A percentile compares a stretch with the other conserved stretches of the same genome.
Evolutionary conservation across 2,888 invertebrate genomes (phyloP).

Genomic region (Portevinia maculata): DNA sequence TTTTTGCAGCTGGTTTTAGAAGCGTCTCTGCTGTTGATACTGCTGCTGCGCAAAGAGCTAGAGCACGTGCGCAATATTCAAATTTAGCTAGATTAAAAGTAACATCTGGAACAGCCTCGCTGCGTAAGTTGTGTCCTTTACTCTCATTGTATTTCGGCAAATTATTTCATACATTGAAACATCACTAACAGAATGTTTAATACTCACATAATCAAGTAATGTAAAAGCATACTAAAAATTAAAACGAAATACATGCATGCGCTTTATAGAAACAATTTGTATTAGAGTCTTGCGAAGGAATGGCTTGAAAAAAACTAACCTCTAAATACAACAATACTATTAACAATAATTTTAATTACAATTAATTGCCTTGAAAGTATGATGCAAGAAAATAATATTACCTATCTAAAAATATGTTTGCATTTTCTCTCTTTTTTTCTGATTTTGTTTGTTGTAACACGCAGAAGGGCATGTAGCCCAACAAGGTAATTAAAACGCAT

Average conservation of each 20-base stretch:
- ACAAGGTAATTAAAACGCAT: conserved; percentile 84
- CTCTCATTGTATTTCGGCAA: conserved; percentile 13
- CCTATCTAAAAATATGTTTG: conserved; percentile 70
- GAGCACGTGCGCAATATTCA: conserved; percentile 92
- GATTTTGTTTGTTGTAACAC: conserved; percentile 74
- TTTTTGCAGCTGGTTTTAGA: conserved; percentile 85
- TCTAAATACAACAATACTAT: conserved; percentile 2
- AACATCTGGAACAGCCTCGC: conserved; percentile 86
- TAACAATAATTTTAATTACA: conserved; percentile 16
- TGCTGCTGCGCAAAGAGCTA: conserved; percentile 94
- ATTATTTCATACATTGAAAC: conserved; percentile 1
- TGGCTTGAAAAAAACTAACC: background rate
- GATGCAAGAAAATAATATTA: conserved; percentile 66
- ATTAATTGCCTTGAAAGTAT: conserved; percentile 63
- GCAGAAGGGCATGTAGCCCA: conserved; percentile 87
- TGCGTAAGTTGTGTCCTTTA: conserved; percentile 86
- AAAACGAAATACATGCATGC: conserved; percentile 33
- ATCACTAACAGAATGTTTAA: conserved; percentile 31
- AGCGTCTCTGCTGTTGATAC: conserved; percentile 97
- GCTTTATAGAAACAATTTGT: conserved; percentile 15
- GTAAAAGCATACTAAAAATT: conserved; percentile 34
- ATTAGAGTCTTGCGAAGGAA: conserved; percentile 23
- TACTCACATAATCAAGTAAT: background rate
- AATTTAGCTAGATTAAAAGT: conserved; percentile 91
- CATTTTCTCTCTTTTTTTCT: conserved; percentile 75